Percentiles rank a stretch among this genome's conserved stretches.
These are phyloP conservation scores for Elachura formosa DNA, from an alignment of 2,113 vertebrate species.

Conservation along the genomic window DNA sequence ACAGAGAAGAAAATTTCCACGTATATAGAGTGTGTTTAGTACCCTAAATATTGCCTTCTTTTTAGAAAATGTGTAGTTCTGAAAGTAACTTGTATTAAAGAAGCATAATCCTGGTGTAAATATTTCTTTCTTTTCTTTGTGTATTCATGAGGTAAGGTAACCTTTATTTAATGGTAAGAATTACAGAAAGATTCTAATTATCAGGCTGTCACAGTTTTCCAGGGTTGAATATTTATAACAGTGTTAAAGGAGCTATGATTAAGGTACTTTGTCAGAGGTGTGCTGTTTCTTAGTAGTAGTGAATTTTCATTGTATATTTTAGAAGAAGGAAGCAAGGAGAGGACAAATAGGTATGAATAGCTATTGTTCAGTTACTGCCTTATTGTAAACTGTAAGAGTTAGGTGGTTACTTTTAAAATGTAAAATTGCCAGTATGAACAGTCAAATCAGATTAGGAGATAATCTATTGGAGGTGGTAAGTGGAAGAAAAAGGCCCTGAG, in stretches of 20 bases:
- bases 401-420: background rate
- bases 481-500: background rate
- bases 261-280: background rate
- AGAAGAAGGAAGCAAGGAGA: background rate
- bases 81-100: background rate
- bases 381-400: background rate
- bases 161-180: background rate
- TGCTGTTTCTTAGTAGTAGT: background rate
- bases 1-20: background rate
- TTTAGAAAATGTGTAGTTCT: background rate
- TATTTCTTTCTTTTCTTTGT: background rate
- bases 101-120: background rate
- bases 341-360: background rate
- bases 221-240: background rate
- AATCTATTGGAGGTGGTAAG: background rate
- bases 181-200: background rate
- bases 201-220: background rate
- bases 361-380: background rate
- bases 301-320: background rate
- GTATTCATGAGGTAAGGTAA: background rate
- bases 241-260: background rate
- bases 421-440: background rate
- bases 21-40: background rate
- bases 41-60: background rate
- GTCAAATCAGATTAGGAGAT: background rate